phyloP scores from a whole-genome alignment of 2,888 invertebrate genomes.

The Chymomyza procnemis region DNA sequence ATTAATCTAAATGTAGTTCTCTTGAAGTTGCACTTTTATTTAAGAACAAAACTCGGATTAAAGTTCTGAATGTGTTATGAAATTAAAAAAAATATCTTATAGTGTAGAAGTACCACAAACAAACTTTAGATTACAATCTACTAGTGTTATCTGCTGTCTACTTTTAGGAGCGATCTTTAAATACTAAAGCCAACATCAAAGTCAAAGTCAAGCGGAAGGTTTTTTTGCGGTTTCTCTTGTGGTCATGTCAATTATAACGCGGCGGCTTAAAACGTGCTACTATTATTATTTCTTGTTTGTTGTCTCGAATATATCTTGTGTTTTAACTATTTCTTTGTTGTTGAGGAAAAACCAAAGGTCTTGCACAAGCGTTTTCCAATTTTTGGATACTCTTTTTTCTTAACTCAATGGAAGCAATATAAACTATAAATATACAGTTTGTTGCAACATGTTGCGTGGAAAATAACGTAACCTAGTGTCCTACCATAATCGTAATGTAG shows the following conservation, averaged over 20 bases:
- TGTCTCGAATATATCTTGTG: neutral
- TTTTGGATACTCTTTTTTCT: constrained; percentile 12
- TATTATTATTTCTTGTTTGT: neutral
- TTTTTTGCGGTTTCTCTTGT: neutral
- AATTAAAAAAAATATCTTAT: no score
- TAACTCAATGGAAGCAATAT: neutral
- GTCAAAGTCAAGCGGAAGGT: neutral
- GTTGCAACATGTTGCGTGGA: no score
- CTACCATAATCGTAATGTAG: no score
- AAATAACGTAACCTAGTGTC: no score
- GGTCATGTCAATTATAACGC: constrained; percentile 2
- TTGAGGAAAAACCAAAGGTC: constrained; percentile 58
- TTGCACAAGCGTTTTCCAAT: constrained; percentile 29
- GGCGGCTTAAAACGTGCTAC: neutral
- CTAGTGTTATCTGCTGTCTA: constrained; percentile 9
- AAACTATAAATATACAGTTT: neutral
- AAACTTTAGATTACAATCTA: no score
- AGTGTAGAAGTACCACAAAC: no score
- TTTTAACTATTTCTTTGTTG: neutral
- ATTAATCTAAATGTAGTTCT: no score
- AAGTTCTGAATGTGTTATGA: no score
- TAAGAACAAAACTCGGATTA: no score
- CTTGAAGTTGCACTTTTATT: no score
- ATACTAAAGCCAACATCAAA: neutral
- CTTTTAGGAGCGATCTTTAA: constrained; percentile 25